A percentile compares a stretch with the other conserved stretches of the same genome.
Evolutionary conservation across 1,140 invertebrate species (phyloP).

Genomic region (Panagrolaimus sp.): DNA sequence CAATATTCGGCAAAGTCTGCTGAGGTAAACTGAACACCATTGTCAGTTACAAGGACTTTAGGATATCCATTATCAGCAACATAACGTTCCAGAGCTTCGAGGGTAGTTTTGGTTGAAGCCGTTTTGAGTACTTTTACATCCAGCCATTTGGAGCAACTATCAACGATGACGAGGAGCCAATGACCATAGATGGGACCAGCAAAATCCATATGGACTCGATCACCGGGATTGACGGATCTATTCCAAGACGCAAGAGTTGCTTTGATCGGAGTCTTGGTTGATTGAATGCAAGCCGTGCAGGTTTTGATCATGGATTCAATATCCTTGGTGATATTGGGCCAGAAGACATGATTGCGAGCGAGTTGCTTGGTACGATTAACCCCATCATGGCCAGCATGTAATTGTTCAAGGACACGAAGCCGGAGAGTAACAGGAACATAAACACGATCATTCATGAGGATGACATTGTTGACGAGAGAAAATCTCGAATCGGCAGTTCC

Average conservation of each 20-base stretch:
- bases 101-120: neutral
- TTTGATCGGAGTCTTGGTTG: conserved; percentile 20
- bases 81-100: neutral
- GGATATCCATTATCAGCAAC: neutral
- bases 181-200: conserved; percentile 58
- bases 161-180: conserved; percentile 60
- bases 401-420: conserved; percentile 56
- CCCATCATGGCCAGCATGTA: conserved; percentile 63
- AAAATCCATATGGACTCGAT: conserved; percentile 60
- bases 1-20: too few species aligned
- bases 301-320: conserved; percentile 45
- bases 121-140: conserved; percentile 60
- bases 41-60: neutral
- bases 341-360: conserved; percentile 62
- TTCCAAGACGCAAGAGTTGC: conserved; percentile 22
- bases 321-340: conserved; percentile 52
- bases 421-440: conserved; percentile 61
- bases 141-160: conserved; percentile 62
- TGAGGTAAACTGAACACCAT: neutral
- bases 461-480: conserved; percentile 5
- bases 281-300: conserved; percentile 38
- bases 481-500: neutral
- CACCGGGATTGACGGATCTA: conserved; percentile 30
- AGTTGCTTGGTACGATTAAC: conserved; percentile 64
- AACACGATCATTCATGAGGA: conserved; percentile 56